Evolutionary conservation across 1,140 invertebrate genomes (phyloP), one percentile per base, ranked within the genome.

Genomic region (Cydia splendana): DNA sequence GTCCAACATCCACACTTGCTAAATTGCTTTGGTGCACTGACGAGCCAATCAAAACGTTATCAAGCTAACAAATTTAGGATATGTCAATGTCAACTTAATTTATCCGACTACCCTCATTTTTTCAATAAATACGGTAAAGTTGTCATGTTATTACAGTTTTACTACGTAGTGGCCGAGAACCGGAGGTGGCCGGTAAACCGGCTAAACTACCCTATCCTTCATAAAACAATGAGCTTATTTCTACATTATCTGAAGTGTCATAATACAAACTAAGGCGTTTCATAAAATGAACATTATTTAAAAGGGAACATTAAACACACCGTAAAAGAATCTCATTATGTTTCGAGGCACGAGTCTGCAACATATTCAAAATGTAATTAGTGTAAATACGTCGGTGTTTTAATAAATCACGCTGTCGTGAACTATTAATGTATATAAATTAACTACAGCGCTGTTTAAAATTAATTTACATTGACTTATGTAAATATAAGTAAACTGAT

Each of bases 291-390:
- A n/a, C n/a, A n/a, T n/a, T n/a, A n/a, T n/a, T n/a, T n/a, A n/a
- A n/a, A 76, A 77, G 77, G 57, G 24, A 78, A 78, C 74, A 80
- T 77, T 42, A 62, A 62, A 79, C 74, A 76, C 73, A 76, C 77
- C 78, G 65, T 77, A 76, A 75, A 77, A 79, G 12, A 74, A 78
- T 77, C 77, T 67, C 71, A 80, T 77, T 82, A 78, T 78, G 77
- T 82, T 79, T 82, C 75, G 74, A 77, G 80, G 79, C 80, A 83
- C 82, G 83, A 84, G 75, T 75, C 20, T 67, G 57, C 57, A 62
- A 62, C 57, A 62, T 57, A 57, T 24, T 62, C 18, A 62, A 24
- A 62, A 12, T 62, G 57, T 62, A 62, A 42, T 65, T 79, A 75
- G 76, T 78, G 62, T 73, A 76, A 77, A 76, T 79, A 81, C 78